Evolutionary conservation across 2,888 invertebrate genomes (phyloP).

Genomic region (Aricia artaxerxes): DNA sequence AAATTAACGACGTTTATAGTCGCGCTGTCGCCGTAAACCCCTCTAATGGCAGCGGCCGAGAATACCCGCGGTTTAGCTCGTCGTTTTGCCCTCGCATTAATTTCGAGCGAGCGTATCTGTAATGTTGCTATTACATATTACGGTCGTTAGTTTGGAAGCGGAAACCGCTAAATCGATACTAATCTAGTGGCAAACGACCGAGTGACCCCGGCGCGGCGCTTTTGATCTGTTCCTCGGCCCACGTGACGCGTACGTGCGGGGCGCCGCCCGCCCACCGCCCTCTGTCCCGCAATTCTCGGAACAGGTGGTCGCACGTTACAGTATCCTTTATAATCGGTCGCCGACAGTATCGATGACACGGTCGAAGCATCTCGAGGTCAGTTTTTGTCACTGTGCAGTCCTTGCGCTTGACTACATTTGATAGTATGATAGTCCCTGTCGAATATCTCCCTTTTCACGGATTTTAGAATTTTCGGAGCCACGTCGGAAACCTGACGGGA

Average conservation of each 20-base stretch:
- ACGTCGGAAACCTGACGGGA: neutral
- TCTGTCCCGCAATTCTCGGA: neutral
- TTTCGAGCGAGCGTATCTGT: neutral
- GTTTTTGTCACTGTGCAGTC: neutral
- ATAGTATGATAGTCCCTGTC: neutral
- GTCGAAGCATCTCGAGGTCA: neutral
- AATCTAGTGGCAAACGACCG: slow-evolving; percentile 5
- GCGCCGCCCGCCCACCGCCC: slow-evolving; percentile 19
- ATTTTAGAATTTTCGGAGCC: neutral
- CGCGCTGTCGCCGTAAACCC: neutral
- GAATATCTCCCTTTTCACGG: neutral
- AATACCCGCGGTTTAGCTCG: neutral
- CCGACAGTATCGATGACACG: neutral
- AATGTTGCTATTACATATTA: slow-evolving; percentile 2
- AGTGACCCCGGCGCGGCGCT: slow-evolving; percentile 5
- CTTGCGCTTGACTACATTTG: neutral
- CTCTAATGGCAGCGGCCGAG: slow-evolving; percentile 5
- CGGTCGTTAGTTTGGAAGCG: neutral
- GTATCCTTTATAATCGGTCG: neutral
- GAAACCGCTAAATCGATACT: neutral
- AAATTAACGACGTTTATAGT: slow-evolving; percentile 29
- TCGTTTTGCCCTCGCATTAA: neutral
- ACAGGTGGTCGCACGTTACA: neutral
- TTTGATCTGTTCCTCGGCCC: neutral
- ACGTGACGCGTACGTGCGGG: slow-evolving; percentile 24